Evolutionary conservation across 2,888 invertebrate species (phyloP), one percentile per base, ranked within the genome.

Genomic region (Folsomia manolachei): DNA sequence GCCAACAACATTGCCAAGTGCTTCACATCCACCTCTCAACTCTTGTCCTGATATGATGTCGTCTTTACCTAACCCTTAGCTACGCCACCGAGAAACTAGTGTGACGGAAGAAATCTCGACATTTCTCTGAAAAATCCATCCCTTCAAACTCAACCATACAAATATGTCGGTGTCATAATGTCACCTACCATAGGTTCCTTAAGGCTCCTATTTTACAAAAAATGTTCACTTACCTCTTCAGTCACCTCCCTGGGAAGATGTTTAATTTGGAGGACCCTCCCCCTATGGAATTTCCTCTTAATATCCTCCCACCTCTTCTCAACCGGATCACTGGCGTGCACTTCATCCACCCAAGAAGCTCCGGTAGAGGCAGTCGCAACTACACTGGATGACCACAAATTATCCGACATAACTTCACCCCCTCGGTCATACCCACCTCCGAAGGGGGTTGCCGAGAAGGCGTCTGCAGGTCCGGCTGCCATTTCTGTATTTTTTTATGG

Each of bases 171-270:
- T n/a, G n/a, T n/a, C n/a, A n/a, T n/a, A n/a, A n/a, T n/a, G n/a
- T n/a, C n/a, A n/a, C n/a, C n/a, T n/a, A n/a, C n/a, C n/a, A n/a
- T n/a, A n/a, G n/a, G n/a, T n/a, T n/a, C n/a, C n/a, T n/a, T n/a
- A n/a, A n/a, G n/a, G n/a, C n/a, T n/a, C n/a, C 39, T 14, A 14
- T 39, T 39, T 14, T 39, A 39, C 39, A 39, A 39, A 14, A 39
- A 39, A 39, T 69, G 7, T 27, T 60, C 52, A 79, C 82, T 82
- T 78, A 84, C 84, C 82, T 84, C 83, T 81, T 84, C 84, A 7
- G 83, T 83, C 63, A 83, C 83, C 80, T 84, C 84, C 51, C 84
- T 80, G 9, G 85, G 85, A 69, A 85, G 79, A 80, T 85, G 84
- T 73, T 84, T 84, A 65, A 85, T 82, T 77, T 82, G 83, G 24